Evolutionary conservation across 2,113 vertebrate genomes (phyloP).

Genomic region (Pelmatolapia mariae): DNA sequence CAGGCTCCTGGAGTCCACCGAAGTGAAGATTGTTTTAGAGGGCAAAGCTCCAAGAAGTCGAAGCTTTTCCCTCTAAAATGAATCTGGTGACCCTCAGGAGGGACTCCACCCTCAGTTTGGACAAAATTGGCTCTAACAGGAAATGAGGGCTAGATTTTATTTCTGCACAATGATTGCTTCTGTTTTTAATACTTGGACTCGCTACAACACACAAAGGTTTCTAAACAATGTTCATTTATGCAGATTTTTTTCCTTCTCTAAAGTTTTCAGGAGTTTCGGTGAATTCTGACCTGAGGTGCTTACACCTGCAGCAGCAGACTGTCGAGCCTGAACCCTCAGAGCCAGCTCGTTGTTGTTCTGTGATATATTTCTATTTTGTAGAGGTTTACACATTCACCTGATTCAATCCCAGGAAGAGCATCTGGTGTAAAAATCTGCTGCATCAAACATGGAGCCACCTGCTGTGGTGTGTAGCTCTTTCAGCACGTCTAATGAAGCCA

Average conservation of each 20-base stretch:
- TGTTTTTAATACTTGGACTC: not conserved
- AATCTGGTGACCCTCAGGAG: not conserved
- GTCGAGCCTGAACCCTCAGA: not conserved
- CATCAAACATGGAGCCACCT: fast-evolving
- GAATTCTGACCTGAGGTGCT: fast-evolving
- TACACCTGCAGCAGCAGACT: not conserved
- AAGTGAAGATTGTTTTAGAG: not conserved
- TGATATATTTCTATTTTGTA: fast-evolving
- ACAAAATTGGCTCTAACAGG: not conserved
- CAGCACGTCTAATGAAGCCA: fast-evolving
- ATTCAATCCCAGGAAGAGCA: not conserved
- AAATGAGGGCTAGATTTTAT: not conserved
- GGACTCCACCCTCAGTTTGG: not conserved
- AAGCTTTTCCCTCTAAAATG: not conserved
- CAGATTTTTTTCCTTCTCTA: fast-evolving
- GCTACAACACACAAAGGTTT: fast-evolving
- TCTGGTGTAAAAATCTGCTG: not conserved
- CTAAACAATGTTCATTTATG: not conserved
- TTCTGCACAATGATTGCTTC: fast-evolving
- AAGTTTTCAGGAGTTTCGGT: not conserved
- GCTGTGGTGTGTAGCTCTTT: fast-evolving
- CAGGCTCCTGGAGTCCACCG: not conserved
- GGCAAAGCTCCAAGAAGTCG: not conserved
- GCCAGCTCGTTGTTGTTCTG: fast-evolving
- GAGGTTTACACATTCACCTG: not conserved